Percentiles rank a stretch among this genome's conserved stretches.
Evolutionary conservation across 1,140 invertebrate genomes (phyloP).

Genomic region (Scaptomyza graminum): DNA sequence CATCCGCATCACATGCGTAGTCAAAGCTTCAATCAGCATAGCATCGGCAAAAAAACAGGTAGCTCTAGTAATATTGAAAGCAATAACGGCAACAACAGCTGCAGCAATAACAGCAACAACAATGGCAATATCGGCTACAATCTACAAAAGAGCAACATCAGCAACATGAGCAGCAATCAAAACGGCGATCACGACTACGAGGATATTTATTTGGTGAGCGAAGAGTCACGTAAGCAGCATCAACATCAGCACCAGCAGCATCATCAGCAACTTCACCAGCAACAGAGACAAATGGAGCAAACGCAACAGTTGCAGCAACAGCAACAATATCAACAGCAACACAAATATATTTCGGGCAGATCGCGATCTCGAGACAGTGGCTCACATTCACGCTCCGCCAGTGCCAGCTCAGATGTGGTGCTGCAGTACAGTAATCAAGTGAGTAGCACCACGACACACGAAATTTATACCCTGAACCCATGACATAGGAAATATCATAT

Average conservation of each 20-base stretch:
- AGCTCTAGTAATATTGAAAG: slow-evolving; percentile 18
- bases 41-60: slow-evolving; percentile 28
- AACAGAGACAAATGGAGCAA: slow-evolving; percentile 16
- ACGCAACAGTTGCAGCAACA: slow-evolving; percentile 43
- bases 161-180: slow-evolving; percentile 27
- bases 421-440: slow-evolving; percentile 82
- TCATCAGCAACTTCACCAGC: slow-evolving; percentile 33
- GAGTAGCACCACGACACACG: slow-evolving; percentile 28
- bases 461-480: no score
- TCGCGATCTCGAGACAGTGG: slow-evolving; percentile 87
- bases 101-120: slow-evolving; percentile 14
- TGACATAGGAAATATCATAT: no score
- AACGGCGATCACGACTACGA: slow-evolving; percentile 88
- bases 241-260: slow-evolving; percentile 52
- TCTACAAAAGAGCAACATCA: slow-evolving; percentile 44
- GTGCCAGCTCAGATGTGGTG: slow-evolving; percentile 84
- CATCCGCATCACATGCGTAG: slow-evolving; percentile 31
- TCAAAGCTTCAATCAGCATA: slow-evolving; percentile 60
- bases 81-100: slow-evolving; percentile 15
- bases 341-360: slow-evolving; percentile 76
- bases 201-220: slow-evolving; percentile 88
- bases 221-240: slow-evolving; percentile 84
- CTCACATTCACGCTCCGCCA: slow-evolving; percentile 87
- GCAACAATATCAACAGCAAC: slow-evolving; percentile 42
- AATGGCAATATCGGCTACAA: slow-evolving; percentile 47